Evolutionary conservation across 37 sponge, comb jelly and placozoan species (phyloP).

Genomic region (Geodia barretti): DNA sequence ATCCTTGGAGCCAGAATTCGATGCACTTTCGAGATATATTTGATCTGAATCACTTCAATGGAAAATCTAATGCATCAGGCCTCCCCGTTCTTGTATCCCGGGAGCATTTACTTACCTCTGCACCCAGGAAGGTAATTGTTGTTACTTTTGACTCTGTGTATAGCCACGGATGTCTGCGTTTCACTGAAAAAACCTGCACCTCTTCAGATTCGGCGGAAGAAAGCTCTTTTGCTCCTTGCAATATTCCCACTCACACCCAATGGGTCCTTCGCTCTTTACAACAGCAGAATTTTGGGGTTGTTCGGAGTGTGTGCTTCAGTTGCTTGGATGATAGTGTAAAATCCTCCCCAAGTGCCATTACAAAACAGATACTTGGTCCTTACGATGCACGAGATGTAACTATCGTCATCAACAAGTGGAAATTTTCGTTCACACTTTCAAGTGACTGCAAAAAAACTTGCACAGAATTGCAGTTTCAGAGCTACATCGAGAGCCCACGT

Average conservation of each 20-base stretch:
- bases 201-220: neutral
- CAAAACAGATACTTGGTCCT: constrained; percentile 13
- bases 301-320: constrained; percentile 31
- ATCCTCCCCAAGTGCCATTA: constrained; percentile 4
- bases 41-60: constrained; percentile 13
- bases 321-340: neutral
- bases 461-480: neutral
- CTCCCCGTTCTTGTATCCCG: constrained; percentile 1
- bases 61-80: neutral
- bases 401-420: constrained; percentile 36
- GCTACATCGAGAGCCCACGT: neutral
- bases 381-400: constrained; percentile 31
- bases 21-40: constrained; percentile 20
- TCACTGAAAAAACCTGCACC: neutral
- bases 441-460: constrained; percentile 2
- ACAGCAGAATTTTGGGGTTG: neutral
- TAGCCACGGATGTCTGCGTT: neutral
- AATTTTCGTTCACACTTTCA: constrained; percentile 12
- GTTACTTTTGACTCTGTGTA: constrained; percentile 17
- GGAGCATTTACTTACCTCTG: constrained; percentile 26
- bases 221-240: neutral
- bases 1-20: neutral
- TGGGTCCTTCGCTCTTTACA: neutral
- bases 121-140: constrained; percentile 18
- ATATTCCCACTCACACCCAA: neutral